Evolutionary conservation across 2,888 invertebrate species (phyloP).

Genomic region (Callosobruchus maculatus): DNA sequence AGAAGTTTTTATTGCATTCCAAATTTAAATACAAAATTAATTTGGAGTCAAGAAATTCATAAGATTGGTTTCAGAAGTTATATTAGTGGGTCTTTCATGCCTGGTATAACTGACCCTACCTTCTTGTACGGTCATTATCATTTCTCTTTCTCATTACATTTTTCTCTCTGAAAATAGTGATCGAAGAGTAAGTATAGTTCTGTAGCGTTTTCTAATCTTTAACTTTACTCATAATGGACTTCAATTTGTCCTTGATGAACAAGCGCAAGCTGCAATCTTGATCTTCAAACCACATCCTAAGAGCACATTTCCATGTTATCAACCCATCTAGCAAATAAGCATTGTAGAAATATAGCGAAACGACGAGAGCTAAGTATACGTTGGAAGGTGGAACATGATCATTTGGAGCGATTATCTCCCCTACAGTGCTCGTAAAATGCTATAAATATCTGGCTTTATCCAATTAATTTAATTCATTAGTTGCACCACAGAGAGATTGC

Average conservation of each 20-base stretch:
- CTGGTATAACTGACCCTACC: too few species aligned
- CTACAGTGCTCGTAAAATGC: not conserved
- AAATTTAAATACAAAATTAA: too few species aligned
- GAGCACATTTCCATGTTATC: not conserved
- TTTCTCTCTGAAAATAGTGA: not conserved
- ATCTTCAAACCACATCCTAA: not conserved
- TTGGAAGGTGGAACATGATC: not conserved
- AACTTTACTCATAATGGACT: not conserved
- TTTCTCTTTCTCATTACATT: not conserved
- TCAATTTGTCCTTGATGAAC: not conserved
- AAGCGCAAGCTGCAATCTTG: not conserved
- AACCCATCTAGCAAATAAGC: not conserved
- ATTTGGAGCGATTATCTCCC: not conserved
- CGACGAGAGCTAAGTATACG: not conserved
- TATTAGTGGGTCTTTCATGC: too few species aligned
- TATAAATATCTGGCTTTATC: not conserved
- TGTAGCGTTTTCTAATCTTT: not conserved
- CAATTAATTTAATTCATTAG: not conserved
- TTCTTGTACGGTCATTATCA: not conserved
- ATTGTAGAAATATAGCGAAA: not conserved
- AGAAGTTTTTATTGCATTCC: too few species aligned
- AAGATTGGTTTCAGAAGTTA: too few species aligned
- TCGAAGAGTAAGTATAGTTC: not conserved
- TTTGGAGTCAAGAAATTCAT: too few species aligned
- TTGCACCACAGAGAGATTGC: not conserved